phyloP scores from a whole-genome alignment of 2,113 vertebrate genomes.

The Mandrillus leucophaeus region DNA sequence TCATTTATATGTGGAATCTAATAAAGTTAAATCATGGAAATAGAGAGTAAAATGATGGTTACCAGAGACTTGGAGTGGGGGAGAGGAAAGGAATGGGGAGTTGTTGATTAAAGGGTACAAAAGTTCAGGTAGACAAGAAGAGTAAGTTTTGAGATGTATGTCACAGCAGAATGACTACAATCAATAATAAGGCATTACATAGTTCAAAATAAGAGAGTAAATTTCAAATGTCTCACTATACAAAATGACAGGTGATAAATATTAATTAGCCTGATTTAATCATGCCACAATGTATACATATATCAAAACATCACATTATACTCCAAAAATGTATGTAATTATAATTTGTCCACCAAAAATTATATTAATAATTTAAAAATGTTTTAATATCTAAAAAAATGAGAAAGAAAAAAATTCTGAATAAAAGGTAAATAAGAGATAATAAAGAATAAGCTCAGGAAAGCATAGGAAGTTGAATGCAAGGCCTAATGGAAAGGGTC shows the following conservation, averaged over 20 bases:
- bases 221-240: not conserved
- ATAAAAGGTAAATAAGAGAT: not conserved
- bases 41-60: not conserved
- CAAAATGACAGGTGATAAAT: not conserved
- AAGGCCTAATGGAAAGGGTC: not conserved
- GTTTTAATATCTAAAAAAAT: not conserved
- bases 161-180: not conserved
- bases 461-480: not conserved
- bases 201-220: not conserved
- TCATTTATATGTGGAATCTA: not conserved
- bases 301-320: not conserved
- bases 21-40: not conserved
- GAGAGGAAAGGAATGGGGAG: not conserved
- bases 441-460: not conserved
- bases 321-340: not conserved
- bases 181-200: not conserved
- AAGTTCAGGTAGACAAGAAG: not conserved
- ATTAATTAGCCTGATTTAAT: not conserved
- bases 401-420: not conserved
- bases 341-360: not conserved
- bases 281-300: not conserved
- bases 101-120: not conserved
- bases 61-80: not conserved
- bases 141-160: not conserved
- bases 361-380: not conserved